Base-by-base conservation (phyloP, 1,140 invertebrate genomes). In the Antheraea mylitta region DNA sequence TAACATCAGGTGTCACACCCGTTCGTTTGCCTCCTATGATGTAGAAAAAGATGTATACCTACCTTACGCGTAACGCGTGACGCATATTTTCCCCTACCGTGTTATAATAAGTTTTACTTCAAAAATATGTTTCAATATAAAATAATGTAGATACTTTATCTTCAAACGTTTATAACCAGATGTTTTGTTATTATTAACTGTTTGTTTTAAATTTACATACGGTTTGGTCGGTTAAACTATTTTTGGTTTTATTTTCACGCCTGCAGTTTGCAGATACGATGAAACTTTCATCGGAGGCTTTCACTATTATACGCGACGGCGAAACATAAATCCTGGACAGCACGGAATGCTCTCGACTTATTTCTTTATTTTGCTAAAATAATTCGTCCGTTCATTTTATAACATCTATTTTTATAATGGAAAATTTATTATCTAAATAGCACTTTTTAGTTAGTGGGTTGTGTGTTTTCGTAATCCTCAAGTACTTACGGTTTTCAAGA, bases 261-360 rank as follows among this genome's bases (percentile, higher is more conserved):
- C 87, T 90, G 86, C 87, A 90, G 73, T 74, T 77, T 77, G 71
- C 70, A 78, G 87, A 89, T 90, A 90, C 76, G 81, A 82, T 85
- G 77, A 84, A 86, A 86, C 72, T 90, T 87, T 87, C 82, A 86
- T 79, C 78, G 81, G 69, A 74, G 77, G 87, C 85, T 89, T 89
- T 89, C 80, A 79, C 79, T 75, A 77, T 69, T 75, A 77, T 71
- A 79, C 74, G 75, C 76, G 72, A 69, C 71, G 61, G 70, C 75
- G 75, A 80, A 85, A 87, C 81, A 82, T 84, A 82, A 82, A 86
- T 82, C 80, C 81, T 82, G 70, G 71, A 78, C 81, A 72, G 73
- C 53, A 18, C 53, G 30, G 22, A 18, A 72, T 36, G 53, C 37
- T 45, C 38, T 65, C 60, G 60, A 38, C 64, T 63, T 9, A 61